phyloP scores from a whole-genome alignment of 2,113 vertebrate genomes.

The Microtus oregoni region DNA sequence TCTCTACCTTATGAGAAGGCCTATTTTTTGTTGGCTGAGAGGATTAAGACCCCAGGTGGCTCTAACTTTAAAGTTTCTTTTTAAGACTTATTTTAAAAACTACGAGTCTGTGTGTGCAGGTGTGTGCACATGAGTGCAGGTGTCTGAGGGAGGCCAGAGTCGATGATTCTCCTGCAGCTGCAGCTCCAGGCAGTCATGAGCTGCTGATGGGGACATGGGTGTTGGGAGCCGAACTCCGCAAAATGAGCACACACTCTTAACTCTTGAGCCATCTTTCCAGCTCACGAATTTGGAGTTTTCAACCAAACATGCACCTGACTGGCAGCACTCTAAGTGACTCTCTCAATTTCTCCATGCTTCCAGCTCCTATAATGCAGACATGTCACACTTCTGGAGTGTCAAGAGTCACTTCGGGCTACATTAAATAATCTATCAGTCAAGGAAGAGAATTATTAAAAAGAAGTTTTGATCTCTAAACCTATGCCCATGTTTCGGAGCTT shows the following conservation, averaged over 20 bases:
- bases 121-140: not conserved
- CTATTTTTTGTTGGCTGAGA: too few relatives aligned
- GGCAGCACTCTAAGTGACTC: not conserved
- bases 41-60: too few relatives aligned
- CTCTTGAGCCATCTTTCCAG: not conserved
- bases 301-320: not conserved
- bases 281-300: not conserved
- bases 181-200: not conserved
- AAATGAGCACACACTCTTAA: not conserved
- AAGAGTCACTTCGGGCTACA: not conserved
- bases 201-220: not conserved
- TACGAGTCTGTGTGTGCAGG: not conserved
- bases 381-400: not conserved
- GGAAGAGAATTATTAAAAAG: not conserved
- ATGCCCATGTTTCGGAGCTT: not conserved
- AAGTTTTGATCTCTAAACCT: not conserved
- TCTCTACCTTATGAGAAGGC: too few relatives aligned
- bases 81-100: too few relatives aligned
- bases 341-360: not conserved
- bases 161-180: not conserved
- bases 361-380: not conserved
- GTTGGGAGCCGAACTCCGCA: not conserved
- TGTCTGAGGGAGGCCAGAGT: not conserved
- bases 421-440: not conserved
- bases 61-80: too few relatives aligned